A percentile compares a stretch with the other conserved stretches of the same genome.
Conservation (phyloP, 2,797 vertebrate genomes). For the Falco novaeseelandiae region DNA sequence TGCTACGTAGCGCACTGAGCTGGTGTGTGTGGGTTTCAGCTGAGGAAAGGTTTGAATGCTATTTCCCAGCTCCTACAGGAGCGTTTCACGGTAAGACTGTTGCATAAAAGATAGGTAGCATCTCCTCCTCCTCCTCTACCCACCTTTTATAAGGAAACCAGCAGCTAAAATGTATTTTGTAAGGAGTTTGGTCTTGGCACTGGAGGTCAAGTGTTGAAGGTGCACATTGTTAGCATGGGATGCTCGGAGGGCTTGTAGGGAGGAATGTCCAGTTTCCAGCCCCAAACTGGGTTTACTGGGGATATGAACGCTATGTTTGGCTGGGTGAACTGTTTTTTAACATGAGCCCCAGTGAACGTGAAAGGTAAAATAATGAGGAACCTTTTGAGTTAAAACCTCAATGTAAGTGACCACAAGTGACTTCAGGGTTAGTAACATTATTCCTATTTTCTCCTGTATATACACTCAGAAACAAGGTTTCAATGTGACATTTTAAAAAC, state of each 20-base stretch:
- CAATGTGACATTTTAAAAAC: background rate
- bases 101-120: slow-evolving; percentile 3
- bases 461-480: background rate
- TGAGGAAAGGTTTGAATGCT: background rate
- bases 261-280: background rate
- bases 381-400: background rate
- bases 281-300: background rate
- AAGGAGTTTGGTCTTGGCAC: background rate
- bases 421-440: background rate
- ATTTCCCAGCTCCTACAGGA: background rate
- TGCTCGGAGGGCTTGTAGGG: background rate
- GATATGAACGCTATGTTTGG: background rate
- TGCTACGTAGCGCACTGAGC: background rate
- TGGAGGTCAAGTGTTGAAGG: background rate
- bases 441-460: background rate
- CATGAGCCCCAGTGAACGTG: background rate
- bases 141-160: background rate
- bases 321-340: background rate
- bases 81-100: background rate
- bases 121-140: background rate
- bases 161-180: background rate
- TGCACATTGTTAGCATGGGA: rapidly evolving
- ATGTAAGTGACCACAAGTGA: rapidly evolving
- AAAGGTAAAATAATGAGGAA: background rate
- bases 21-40: background rate